Evolutionary conservation across 2,113 vertebrate species (phyloP), one percentile per base, ranked within the genome.

Genomic region (Notiomystis cincta): DNA sequence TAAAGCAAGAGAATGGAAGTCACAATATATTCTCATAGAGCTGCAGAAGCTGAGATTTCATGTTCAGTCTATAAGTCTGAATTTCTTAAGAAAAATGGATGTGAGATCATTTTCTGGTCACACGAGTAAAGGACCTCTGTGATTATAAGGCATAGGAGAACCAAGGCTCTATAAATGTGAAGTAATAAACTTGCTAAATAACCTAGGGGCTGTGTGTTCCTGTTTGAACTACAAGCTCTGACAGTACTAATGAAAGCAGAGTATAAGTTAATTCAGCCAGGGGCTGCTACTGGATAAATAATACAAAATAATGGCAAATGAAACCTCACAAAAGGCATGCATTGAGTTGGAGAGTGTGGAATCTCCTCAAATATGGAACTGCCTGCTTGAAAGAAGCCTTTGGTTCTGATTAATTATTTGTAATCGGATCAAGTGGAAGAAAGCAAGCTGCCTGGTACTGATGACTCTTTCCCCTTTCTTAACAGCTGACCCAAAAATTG

Each of bases 391-490:
- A 50, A 47, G 37, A 80, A 81, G 22, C 3, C 44, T 88, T 76
- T 22, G 31, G 37, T 23, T 93, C 92, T 95, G 78, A 88, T 95
- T 77, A 72, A 91, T 62, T 40, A 25, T 82, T 89, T 93, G 73
- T 76, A 62, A 91, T 89, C 37, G 72, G 77, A 94, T 72, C 84
- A 96, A 95, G 95, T 76, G 50, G 84, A 80, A 89, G 78, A 79
- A 93, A 85, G 40, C 28, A 92, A 85, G 35, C 38, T 87, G 51
- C 44, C 60, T 82, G 66, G 42, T 89, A 48, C 51, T 93, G 86
- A 89, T 60, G 35, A 80, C 50, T 60, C 10, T 89, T 91, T 89
- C 88, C 27, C 11, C 50, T 28, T 72, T 71, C 57, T 61, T 77
- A 84, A 61, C 51, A 95, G 65, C 77, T 90, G 89, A 96, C 84